A percentile compares a stretch with the other conserved stretches of the same genome.
Conservation (phyloP, 2,797 vertebrate genomes). For the Danionella dracula region DNA sequence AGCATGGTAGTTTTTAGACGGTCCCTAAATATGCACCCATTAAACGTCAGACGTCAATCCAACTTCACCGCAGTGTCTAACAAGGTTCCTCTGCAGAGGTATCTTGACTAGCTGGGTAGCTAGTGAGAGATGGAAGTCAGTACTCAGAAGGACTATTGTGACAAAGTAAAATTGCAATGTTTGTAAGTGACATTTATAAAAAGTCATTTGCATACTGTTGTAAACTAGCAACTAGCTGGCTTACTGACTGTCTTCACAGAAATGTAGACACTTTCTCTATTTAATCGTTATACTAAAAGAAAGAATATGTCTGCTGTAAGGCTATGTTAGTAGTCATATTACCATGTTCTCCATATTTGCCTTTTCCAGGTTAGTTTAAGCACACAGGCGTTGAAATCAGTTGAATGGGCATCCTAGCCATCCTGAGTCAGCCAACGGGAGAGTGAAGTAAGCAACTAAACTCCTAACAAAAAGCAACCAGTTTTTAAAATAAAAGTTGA, state of each 20-base stretch:
- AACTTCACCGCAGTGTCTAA: background rate
- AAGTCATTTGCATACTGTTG: too few species aligned
- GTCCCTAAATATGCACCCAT: too few species aligned
- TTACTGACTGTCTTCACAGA: conserved; percentile 16
- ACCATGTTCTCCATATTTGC: conserved; percentile 39
- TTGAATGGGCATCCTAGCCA: conserved; percentile 33
- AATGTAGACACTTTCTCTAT: conserved; percentile 14
- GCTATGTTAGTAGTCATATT: background rate
- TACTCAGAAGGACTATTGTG: too few species aligned
- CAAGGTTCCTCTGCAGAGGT: background rate
- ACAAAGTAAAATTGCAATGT: too few species aligned
- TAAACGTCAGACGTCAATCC: too few species aligned
- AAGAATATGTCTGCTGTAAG: background rate
- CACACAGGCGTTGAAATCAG: conserved; percentile 18
- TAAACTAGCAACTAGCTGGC: conserved; percentile 15
- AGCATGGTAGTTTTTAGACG: too few species aligned
- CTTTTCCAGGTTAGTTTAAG: conserved; percentile 13
- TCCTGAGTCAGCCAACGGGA: background rate
- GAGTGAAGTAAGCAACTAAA: conserved; percentile 18
- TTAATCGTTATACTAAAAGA: background rate
- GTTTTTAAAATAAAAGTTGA: conserved; percentile 37
- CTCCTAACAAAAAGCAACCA: conserved; percentile 19
- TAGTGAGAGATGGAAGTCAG: conserved; percentile 18
- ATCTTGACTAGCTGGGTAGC: background rate
- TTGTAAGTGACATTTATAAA: too few species aligned